Base-by-base conservation (phyloP, 2,113 vertebrate genomes). In the Noturus placidus region DNA sequence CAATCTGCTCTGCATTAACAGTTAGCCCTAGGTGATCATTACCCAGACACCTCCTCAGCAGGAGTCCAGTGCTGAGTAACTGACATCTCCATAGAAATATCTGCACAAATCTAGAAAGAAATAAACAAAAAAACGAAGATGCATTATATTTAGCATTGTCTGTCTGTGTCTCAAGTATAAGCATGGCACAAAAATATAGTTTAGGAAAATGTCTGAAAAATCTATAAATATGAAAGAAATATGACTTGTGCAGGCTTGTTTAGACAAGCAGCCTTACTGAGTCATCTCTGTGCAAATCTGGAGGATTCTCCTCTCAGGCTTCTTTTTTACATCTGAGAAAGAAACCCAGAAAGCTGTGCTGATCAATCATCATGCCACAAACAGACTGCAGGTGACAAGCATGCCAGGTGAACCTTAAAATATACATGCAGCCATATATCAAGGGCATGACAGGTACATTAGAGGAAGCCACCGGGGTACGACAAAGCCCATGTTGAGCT, bases 321-420 rank as follows among this genome's bases (percentile, higher is more conserved):
- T 46, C 83, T 76, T 38, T 84, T 84, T 70, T 81, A 88, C 83
- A 80, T 61, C 61, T 87, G 87, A 90, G 88, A 90, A 90, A 88
- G 52, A 87, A 74, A 56, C 72, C 4, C 54, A 42, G 89, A 84
- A 88, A 88, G 83, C 86, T 79, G 88, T 80, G 87, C 93, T 92
- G 92, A 94, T 94, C 93, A 93, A 93, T 94, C 94, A 94, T 91
- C 63, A 78, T 92, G 93, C 89, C 92, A 90, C 79, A 91, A 90
- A 92, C 87, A 92, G 87, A 93, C 90, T 92, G 91, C 88, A 91
- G 91, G 91, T 93, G 93, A 93, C 90, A 91, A 89, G 84, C 92
- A 92, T 92, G 92, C 93, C 93, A 93, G 92, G 91, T 95, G 93
- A 95, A 93, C 93, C 93, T 91, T 93, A 94, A 93, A 93, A 95